Conservation (phyloP, 2,113 vertebrate genomes). For the Oreochromis aureus region DNA sequence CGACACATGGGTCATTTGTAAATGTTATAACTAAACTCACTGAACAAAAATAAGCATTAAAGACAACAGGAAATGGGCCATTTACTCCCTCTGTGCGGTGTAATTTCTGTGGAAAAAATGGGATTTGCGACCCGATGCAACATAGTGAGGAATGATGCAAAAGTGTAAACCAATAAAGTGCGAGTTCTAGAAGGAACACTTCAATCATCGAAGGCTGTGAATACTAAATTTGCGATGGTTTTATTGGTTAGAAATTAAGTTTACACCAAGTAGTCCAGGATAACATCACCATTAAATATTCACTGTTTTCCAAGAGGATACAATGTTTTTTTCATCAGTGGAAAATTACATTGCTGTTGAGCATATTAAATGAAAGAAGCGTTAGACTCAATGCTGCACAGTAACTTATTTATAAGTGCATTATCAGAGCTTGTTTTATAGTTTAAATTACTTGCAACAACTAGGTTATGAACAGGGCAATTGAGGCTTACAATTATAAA, state of each 20-base stretch:
- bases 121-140: not conserved
- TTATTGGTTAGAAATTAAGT: not conserved
- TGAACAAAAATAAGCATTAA: not conserved
- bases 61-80: not conserved
- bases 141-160: not conserved
- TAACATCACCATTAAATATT: not conserved
- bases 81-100: not conserved
- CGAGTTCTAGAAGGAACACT: not conserved
- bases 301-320: not conserved
- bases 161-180: not conserved
- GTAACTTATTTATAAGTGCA: not conserved
- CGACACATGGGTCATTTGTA: not conserved
- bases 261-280: not conserved
- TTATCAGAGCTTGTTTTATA: not conserved
- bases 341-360: not conserved
- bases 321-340: not conserved
- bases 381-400: not conserved
- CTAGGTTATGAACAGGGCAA: not conserved
- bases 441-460: not conserved
- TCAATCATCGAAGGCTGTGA: not conserved
- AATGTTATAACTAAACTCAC: not conserved
- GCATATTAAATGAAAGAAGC: not conserved
- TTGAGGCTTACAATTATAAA: not conserved
- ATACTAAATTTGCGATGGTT: not conserved
- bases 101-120: not conserved